These are phyloP conservation scores for Pristionchus arcanus DNA, from an alignment of 2,888 invertebrate species.

Conservation along the genomic window DNA sequence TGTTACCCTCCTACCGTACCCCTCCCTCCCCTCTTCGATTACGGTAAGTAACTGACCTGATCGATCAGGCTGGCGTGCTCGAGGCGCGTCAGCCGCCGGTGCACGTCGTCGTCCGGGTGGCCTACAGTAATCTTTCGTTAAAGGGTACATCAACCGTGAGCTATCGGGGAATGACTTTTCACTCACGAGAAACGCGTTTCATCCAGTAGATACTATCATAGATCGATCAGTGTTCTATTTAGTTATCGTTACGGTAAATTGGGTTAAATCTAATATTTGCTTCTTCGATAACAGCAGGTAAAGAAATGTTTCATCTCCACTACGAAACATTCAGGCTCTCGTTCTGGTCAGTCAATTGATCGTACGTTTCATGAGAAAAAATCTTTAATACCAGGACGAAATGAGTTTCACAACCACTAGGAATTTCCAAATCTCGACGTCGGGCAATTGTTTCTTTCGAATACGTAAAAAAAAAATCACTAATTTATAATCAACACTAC, in stretches of 20 bases:
- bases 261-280: too few species aligned
- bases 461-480: background rate
- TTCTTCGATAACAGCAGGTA: background rate
- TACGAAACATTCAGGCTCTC: background rate
- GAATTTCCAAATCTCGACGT: background rate
- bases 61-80: slow-evolving; percentile 46
- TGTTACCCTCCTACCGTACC: background rate
- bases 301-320: background rate
- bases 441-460: background rate
- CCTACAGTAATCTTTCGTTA: background rate
- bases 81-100: slow-evolving; percentile 34
- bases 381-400: background rate
- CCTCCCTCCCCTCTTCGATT: background rate
- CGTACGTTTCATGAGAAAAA: background rate
- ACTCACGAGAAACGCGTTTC: background rate
- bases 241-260: too few species aligned
- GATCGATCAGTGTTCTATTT: too few species aligned
- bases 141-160: background rate
- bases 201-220: too few species aligned
- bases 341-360: background rate
- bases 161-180: background rate
- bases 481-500: background rate
- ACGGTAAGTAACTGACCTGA: slow-evolving; percentile 46
- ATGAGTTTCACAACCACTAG: background rate
- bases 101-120: slow-evolving; percentile 53